Evolutionary conservation across 2,797 vertebrate species (phyloP).

Genomic region (Perodicticus potto): DNA sequence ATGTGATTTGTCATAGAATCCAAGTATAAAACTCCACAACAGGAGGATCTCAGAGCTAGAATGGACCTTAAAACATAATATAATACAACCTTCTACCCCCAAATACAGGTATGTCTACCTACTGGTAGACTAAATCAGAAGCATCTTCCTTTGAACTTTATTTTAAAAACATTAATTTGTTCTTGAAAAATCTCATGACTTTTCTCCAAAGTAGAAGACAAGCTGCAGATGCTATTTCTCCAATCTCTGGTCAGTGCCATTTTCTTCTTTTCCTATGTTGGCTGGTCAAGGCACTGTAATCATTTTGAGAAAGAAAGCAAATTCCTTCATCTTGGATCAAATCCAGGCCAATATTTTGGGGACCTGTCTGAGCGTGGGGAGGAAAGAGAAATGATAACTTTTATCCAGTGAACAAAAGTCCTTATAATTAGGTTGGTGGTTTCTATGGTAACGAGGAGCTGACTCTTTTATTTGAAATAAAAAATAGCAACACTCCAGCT

Average conservation of each 20-base stretch:
- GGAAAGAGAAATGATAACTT: constrained; percentile 83
- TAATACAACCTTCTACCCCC: neutral
- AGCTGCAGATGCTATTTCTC: neutral
- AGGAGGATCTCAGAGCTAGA: neutral
- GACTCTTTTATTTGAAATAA: constrained; percentile 88
- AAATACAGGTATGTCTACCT: neutral
- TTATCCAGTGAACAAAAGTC: constrained; percentile 88
- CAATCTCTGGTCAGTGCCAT: neutral
- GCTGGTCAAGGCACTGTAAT: constrained; percentile 26
- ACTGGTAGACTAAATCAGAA: neutral
- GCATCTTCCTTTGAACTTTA: constrained; percentile 37
- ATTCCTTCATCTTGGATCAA: constrained; percentile 72
- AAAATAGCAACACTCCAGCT: constrained; percentile 87
- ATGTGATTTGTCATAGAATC: neutral
- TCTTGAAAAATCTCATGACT: constrained; percentile 41
- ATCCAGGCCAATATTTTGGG: constrained; percentile 77
- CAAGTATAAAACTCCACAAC: neutral
- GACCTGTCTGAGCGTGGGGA: constrained; percentile 57
- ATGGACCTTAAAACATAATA: neutral
- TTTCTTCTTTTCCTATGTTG: neutral
- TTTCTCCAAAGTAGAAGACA: neutral
- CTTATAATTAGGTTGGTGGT: constrained; percentile 91
- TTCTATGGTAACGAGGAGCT: constrained; percentile 88
- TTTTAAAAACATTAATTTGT: constrained; percentile 40
- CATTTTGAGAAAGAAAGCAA: constrained; percentile 57